phyloP scores from a whole-genome alignment of 2,888 invertebrate species.

The Herminia tarsipennalis region DNA sequence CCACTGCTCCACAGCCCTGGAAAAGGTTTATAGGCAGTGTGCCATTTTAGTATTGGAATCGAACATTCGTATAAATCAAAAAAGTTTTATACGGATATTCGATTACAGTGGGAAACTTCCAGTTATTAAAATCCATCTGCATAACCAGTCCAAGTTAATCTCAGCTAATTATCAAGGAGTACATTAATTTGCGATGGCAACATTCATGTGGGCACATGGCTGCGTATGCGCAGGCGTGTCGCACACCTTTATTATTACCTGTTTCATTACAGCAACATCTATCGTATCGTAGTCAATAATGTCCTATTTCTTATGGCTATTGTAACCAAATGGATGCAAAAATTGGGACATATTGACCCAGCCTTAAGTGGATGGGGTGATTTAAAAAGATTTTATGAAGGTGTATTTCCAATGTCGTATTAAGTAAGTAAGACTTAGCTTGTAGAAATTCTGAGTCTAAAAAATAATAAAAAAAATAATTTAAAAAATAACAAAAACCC shows the following conservation, averaged over 20 bases:
- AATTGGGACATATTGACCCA: not conserved
- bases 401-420: no score
- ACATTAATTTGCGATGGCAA: constrained; percentile 23
- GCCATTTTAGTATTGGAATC: no score
- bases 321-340: not conserved
- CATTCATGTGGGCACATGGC: constrained; percentile 22
- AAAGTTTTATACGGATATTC: no score
- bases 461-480: no score
- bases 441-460: no score
- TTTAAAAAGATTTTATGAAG: no score
- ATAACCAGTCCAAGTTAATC: constrained; percentile 16
- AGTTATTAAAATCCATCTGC: constrained; percentile 4
- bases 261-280: constrained; percentile 38
- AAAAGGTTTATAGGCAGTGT: no score
- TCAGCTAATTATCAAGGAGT: constrained; percentile 14
- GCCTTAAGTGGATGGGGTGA: no score
- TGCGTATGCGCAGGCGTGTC: constrained; percentile 21
- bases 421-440: no score
- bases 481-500: no score
- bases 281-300: constrained; percentile 37
- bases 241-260: constrained; percentile 24
- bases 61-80: no score
- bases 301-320: constrained; percentile 38
- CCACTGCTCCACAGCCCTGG: no score
- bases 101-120: not conserved